phyloP scores from a whole-genome alignment of 2,797 vertebrate species.

The Lagodon rhomboides region DNA sequence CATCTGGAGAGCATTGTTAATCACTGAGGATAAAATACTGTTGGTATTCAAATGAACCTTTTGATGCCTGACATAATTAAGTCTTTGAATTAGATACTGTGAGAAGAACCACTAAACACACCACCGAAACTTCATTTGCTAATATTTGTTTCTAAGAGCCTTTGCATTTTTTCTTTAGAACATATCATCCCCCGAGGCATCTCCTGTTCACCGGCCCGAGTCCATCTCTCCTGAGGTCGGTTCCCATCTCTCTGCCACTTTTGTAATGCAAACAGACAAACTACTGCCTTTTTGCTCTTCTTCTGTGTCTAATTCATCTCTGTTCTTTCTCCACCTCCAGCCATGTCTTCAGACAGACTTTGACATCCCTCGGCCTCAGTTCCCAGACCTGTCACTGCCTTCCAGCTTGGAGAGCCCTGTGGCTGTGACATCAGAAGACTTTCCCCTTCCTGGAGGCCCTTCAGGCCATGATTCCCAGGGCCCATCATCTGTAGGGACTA shows the following conservation, averaged over 20 bases:
- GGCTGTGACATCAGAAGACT: slow-evolving; percentile 87
- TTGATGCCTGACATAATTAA: background rate
- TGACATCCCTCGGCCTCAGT: slow-evolving; percentile 88
- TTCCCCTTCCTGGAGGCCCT: slow-evolving; percentile 77
- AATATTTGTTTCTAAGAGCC: slow-evolving; percentile 4
- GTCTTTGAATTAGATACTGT: background rate
- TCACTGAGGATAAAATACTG: background rate
- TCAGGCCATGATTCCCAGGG: slow-evolving; percentile 74
- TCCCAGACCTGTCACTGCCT: slow-evolving; percentile 88
- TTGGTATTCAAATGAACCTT: slow-evolving; percentile 4
- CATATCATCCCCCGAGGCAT: slow-evolving; percentile 96
- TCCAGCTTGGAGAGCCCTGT: slow-evolving; percentile 89
- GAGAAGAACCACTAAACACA: background rate
- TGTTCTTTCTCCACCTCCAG: slow-evolving; percentile 69
- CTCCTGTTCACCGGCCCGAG: slow-evolving; percentile 93
- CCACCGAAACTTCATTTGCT: background rate
- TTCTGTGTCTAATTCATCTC: slow-evolving; percentile 9
- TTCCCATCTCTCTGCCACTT: background rate
- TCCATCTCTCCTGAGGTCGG: slow-evolving; percentile 96
- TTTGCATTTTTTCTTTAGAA: slow-evolving; percentile 86
- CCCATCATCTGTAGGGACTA: slow-evolving; percentile 54
- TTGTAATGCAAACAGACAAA: background rate
- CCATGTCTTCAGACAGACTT: slow-evolving; percentile 91
- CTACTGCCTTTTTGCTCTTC: background rate
- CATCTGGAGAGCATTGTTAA: background rate